phyloP scores from a whole-genome alignment of 2,113 vertebrate genomes.

The Bufo bufo region DNA sequence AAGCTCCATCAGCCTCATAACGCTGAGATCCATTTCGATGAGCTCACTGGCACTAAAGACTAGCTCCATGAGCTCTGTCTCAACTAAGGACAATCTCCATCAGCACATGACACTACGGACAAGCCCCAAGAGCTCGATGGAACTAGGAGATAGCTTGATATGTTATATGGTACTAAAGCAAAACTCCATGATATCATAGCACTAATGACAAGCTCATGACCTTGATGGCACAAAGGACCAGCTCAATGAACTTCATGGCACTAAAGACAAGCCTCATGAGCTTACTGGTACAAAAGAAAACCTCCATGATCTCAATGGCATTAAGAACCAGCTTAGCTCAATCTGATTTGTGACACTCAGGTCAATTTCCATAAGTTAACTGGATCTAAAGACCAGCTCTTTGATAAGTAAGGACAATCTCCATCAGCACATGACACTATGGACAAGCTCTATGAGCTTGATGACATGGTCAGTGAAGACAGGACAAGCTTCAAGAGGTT shows the following conservation, averaged over 20 bases:
- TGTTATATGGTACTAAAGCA: background rate
- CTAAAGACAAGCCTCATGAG: background rate
- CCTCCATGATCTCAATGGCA: too few species aligned
- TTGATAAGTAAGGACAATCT: too few species aligned
- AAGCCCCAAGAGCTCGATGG: too few species aligned
- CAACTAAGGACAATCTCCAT: background rate
- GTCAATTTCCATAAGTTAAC: too few species aligned
- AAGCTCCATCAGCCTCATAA: background rate
- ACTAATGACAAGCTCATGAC: background rate
- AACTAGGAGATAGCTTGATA: too few species aligned
- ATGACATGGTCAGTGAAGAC: background rate
- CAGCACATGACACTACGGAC: background rate
- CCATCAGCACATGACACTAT: background rate
- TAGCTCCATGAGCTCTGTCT: background rate
- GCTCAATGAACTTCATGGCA: background rate
- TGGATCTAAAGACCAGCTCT: too few species aligned
- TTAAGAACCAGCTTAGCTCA: too few species aligned
- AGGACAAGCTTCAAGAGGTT: background rate
- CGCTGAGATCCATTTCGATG: background rate
- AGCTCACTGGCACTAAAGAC: background rate
- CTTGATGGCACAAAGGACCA: background rate
- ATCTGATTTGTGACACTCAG: too few species aligned
- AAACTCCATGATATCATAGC: background rate
- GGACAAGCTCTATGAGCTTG: background rate
- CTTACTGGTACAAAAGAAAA: too few species aligned